Evolutionary conservation across 2,888 invertebrate species (phyloP).

Genomic region (Synergus itoensis): DNA sequence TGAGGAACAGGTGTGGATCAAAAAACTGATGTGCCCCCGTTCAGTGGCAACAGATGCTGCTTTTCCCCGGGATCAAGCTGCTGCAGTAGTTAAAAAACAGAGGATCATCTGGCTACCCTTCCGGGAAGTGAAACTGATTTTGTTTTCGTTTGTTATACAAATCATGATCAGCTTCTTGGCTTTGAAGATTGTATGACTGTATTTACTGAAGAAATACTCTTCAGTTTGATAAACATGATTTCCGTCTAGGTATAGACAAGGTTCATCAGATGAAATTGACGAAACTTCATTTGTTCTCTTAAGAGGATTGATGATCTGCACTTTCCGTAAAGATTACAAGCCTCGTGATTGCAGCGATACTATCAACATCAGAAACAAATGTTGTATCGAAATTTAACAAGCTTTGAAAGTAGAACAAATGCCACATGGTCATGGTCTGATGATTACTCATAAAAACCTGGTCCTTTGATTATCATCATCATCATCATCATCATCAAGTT

Average conservation of each 20-base stretch:
- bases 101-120: slow-evolving; percentile 8
- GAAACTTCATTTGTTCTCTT: neutral
- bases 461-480: neutral
- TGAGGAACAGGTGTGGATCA: slow-evolving; percentile 69
- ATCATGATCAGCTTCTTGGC: neutral
- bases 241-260: neutral
- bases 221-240: neutral
- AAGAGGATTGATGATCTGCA: neutral
- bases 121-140: neutral
- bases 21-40: slow-evolving; percentile 47
- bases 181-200: neutral
- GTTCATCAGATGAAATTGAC: neutral
- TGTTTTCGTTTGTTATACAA: neutral
- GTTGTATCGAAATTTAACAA: neutral
- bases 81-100: slow-evolving; percentile 2
- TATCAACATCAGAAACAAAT: neutral
- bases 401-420: neutral
- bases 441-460: neutral
- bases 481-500: neutral
- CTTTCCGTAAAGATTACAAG: neutral
- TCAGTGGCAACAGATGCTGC: slow-evolving; percentile 36
- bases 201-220: neutral
- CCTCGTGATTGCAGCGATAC: neutral
- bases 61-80: slow-evolving; percentile 36
- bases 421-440: neutral